Base-by-base conservation (phyloP, 1,140 invertebrate species). In the Aphidius ervi region DNA sequence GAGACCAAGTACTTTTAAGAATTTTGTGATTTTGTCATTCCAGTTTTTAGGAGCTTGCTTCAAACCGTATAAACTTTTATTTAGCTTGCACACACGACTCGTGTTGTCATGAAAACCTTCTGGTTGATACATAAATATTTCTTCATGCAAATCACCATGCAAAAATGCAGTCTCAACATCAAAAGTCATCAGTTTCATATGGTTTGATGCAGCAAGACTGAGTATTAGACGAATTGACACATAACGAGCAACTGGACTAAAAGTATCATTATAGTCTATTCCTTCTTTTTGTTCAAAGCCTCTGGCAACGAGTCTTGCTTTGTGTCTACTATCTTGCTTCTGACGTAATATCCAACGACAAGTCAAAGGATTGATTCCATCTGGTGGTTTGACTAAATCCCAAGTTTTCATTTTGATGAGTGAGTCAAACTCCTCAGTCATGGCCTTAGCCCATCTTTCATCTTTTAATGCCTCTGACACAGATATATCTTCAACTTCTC, bases 131-230 rank as follows among this genome's bases (percentile, higher is more conserved):
- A 78, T 70, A 62, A 70, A 78, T 37, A 78, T 65, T 46, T 71
- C 64, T 61, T 73, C 69, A 46, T 75, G 52, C 20, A 81, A 49
- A 43, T 66, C 61, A 6, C 73, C 73, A 63, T 80, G 61, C 6
- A 80, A 64, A 65, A 78, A 81, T 1, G 72, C 76, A 9, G 71
- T 75, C 46, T 67, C 71, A 1, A 80, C 72, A 65, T 80, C 80
- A 60, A 79, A 68, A 62, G 80, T 77, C 6, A 65, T 16, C 9
- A 80, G 59, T n/a, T 64, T 5, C 23, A 62, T 64, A 8, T 59
- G 20, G 46, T 58, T 52, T 57, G 37, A 45, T 55, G 55, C 46
- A 9, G 52, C 47, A 42, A 37, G 45, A n/a, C 46, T 41, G 46
- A 47, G 41, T 10, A 54, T 16, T 23, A 60, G 37, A 20, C 31